Evolutionary conservation across 1,140 invertebrate species (phyloP).

Genomic region (Monomorium pharaonis): DNA sequence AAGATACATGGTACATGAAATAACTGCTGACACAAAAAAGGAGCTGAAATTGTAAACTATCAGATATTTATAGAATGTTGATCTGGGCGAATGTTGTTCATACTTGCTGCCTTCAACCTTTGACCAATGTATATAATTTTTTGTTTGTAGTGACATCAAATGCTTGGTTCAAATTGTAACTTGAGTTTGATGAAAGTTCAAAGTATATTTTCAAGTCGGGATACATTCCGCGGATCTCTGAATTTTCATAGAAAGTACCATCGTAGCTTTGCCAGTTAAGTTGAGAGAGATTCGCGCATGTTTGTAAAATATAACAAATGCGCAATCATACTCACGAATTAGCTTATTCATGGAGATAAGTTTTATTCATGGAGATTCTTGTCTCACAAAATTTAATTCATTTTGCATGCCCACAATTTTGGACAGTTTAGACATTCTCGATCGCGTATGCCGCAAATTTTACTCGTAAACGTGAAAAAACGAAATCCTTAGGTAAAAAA

Average conservation of each 20-base stretch:
- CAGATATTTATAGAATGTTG: neutral
- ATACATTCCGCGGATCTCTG: slow-evolving; percentile 85
- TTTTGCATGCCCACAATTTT: slow-evolving; percentile 92
- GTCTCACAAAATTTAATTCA: slow-evolving; percentile 88
- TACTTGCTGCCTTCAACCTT: slow-evolving; percentile 88
- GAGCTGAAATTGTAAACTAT: slow-evolving; percentile 6
- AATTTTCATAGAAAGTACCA: slow-evolving; percentile 87
- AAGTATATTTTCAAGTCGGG: slow-evolving; percentile 84
- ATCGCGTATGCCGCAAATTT: slow-evolving; percentile 79
- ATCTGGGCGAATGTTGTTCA: slow-evolving; percentile 29
- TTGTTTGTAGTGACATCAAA: slow-evolving; percentile 90
- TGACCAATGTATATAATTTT: slow-evolving; percentile 89
- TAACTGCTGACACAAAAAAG: slow-evolving; percentile 37
- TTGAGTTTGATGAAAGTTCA: slow-evolving; percentile 81
- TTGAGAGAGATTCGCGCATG: neutral
- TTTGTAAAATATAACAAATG: slow-evolving; percentile 16
- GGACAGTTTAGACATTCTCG: slow-evolving; percentile 92
- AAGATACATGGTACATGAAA: slow-evolving; percentile 36
- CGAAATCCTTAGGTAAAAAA: slow-evolving; percentile 6
- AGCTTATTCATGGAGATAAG: too few relatives aligned
- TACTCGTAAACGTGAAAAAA: slow-evolving; percentile 3
- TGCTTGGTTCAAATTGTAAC: slow-evolving; percentile 87
- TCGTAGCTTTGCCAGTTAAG: slow-evolving; percentile 85
- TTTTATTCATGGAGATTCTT: too few relatives aligned
- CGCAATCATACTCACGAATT: neutral